phyloP scores from a whole-genome alignment of 2,113 vertebrate genomes.

The Calidris pygmaea region DNA sequence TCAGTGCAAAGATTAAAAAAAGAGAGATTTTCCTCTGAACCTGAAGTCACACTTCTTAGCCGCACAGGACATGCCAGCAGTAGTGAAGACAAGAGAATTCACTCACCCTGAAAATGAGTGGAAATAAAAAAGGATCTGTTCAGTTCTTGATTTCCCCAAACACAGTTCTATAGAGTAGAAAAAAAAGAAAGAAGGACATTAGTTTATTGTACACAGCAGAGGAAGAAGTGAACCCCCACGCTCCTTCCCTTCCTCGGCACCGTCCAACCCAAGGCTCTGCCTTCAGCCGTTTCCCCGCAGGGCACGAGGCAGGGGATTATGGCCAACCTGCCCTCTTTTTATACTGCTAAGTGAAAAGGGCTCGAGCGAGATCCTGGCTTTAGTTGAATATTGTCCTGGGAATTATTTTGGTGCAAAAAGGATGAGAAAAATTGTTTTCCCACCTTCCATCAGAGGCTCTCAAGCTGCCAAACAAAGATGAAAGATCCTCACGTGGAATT shows the following conservation, averaged over 20 bases:
- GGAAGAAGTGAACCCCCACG: background rate
- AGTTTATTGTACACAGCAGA: background rate
- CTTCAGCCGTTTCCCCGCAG: background rate
- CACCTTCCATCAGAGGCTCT: background rate
- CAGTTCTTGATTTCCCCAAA: background rate
- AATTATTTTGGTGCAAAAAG: background rate
- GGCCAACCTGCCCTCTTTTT: background rate
- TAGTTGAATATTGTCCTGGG: background rate
- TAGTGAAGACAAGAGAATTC: constrained; percentile 33
- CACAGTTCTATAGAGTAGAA: background rate
- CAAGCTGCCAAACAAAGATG: background rate
- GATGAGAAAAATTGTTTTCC: background rate
- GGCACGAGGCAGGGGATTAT: background rate
- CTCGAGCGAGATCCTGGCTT: background rate
- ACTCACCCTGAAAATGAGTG: constrained; percentile 65
- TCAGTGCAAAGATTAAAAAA: constrained; percentile 55
- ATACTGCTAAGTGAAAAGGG: background rate
- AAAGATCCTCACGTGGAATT: background rate
- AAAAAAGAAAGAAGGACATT: background rate
- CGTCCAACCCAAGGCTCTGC: background rate
- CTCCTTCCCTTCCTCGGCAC: background rate
- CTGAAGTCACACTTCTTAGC: background rate
- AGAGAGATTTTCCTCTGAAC: constrained; percentile 43
- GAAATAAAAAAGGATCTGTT: background rate
- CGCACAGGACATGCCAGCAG: background rate